These are phyloP conservation scores for Pegoplata infirma DNA, from an alignment of 2,888 invertebrate genomes.

Conservation along the genomic window DNA sequence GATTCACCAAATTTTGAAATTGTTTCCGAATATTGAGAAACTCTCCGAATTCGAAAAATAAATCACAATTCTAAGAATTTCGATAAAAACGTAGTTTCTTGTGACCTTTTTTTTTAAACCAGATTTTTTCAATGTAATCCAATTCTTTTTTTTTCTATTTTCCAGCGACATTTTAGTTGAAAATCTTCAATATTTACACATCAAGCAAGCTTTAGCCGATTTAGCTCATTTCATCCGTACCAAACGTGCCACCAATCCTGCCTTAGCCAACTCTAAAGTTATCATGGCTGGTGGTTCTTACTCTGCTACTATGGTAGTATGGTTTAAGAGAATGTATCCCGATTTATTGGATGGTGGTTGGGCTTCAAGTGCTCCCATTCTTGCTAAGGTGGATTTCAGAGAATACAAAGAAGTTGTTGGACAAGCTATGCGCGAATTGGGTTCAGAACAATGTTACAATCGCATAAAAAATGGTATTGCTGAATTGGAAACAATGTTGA, in stretches of 20 bases:
- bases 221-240: conserved; percentile 81
- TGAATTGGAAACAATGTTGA: conserved; percentile 71
- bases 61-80: too few species aligned
- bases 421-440: conserved; percentile 69
- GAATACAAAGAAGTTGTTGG: conserved; percentile 77
- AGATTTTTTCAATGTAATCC: too few species aligned
- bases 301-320: conserved; percentile 83
- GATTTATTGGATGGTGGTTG: conserved; percentile 81
- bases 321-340: conserved; percentile 83
- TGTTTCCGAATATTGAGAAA: too few species aligned
- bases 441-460: conserved; percentile 73
- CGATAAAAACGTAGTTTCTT: too few species aligned
- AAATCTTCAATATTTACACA: conserved; percentile 81
- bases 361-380: conserved; percentile 83
- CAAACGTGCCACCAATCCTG: conserved; percentile 73
- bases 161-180: conserved; percentile 80
- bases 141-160: conserved; percentile 23
- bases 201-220: conserved; percentile 84
- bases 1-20: too few species aligned
- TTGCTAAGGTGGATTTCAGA: conserved; percentile 81
- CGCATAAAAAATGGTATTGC: conserved; percentile 74
- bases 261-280: conserved; percentile 75
- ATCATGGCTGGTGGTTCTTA: conserved; percentile 83
- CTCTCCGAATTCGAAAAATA: too few species aligned
- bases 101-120: too few species aligned